A percentile compares a stretch with the other conserved stretches of the same genome.
These are phyloP conservation scores for Drosophila gaucha DNA, from an alignment of 2,888 invertebrate genomes.

Conservation along the genomic window DNA sequence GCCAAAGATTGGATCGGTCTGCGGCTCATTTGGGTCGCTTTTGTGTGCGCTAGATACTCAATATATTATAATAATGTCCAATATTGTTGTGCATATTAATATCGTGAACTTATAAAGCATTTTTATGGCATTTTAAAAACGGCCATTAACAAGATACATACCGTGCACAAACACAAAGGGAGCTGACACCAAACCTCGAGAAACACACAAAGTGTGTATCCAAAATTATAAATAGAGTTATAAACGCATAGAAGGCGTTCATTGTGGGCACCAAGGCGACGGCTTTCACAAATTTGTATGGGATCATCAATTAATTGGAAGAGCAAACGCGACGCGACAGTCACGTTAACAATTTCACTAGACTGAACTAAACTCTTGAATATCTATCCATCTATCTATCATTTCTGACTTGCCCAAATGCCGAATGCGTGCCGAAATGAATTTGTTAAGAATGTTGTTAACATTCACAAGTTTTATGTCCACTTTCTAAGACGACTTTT, in stretches of 20 bases:
- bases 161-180: slow-evolving; percentile 75
- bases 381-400: slow-evolving; percentile 9
- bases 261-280: slow-evolving; percentile 70
- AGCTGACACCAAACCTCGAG: slow-evolving; percentile 52
- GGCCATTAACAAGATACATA: slow-evolving; percentile 70
- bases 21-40: slow-evolving; percentile 62
- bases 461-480: slow-evolving; percentile 54
- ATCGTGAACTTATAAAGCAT: slow-evolving; percentile 74
- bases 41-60: slow-evolving; percentile 73
- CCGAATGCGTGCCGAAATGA: slow-evolving; percentile 57
- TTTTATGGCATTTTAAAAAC: slow-evolving; percentile 81
- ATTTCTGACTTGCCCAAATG: slow-evolving; percentile 23
- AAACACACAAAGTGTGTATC: slow-evolving; percentile 30
- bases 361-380: slow-evolving; percentile 9
- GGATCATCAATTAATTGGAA: slow-evolving; percentile 75
- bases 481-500: slow-evolving; percentile 62
- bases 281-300: slow-evolving; percentile 80
- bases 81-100: slow-evolving; percentile 80
- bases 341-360: slow-evolving; percentile 57
- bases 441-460: slow-evolving; percentile 75
- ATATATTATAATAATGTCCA: slow-evolving; percentile 80
- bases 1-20: slow-evolving; percentile 50
- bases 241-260: slow-evolving; percentile 72
- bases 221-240: slow-evolving; percentile 76
- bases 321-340: slow-evolving; percentile 29